Base-by-base conservation (phyloP, 2,797 vertebrate genomes). In the Pogonophryne albipinna region DNA sequence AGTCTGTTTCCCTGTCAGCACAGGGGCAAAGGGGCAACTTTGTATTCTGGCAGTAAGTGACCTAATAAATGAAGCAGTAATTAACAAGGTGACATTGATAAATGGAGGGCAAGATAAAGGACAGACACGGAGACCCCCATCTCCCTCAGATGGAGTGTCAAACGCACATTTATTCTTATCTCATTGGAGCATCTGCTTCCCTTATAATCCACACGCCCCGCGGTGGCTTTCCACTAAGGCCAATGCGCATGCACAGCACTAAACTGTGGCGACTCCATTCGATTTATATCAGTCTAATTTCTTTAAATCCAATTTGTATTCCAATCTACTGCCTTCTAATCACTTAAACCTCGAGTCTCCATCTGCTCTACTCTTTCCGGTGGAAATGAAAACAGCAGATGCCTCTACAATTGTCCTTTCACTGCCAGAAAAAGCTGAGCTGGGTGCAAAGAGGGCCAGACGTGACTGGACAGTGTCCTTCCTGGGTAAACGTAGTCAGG, bases 201-300 rank as follows among this genome's bases (percentile, higher is more conserved):
- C 94, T 95, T 92, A 94, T 96, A 96, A 98, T 96, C 95, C 95
- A 94, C 94, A 95, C 93, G 79, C 94, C 96, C 94, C 84, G 93
- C 93, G 90, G 95, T 95, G 85, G 80, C 77, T 85, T 86, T 85
- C 71, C 80, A 71, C 66, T 63, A 55, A 78, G 84, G 68, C 88
- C 84, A 84, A 92, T 89, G 90, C 91, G 93, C 94, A 95, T 66
- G 84, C 85, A 88, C 83, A 42, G 72, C 71, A 92, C 94, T 94
- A 95, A 96, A 97, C 95, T 94, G 95, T 95, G 94, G 95, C 87
- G 93, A 96, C 96, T 95, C 95, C 95, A 97, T 98, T 97, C 95
- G 93, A 98, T 99, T 98, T 97, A 97, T 97, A 98, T 97, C 96
- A 97, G 95, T 97, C 96, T 98, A 98, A 99, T 98, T 98, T 98